Evolutionary conservation across 2,113 vertebrate species (phyloP).

Genomic region (Dasyornis broadbenti): DNA sequence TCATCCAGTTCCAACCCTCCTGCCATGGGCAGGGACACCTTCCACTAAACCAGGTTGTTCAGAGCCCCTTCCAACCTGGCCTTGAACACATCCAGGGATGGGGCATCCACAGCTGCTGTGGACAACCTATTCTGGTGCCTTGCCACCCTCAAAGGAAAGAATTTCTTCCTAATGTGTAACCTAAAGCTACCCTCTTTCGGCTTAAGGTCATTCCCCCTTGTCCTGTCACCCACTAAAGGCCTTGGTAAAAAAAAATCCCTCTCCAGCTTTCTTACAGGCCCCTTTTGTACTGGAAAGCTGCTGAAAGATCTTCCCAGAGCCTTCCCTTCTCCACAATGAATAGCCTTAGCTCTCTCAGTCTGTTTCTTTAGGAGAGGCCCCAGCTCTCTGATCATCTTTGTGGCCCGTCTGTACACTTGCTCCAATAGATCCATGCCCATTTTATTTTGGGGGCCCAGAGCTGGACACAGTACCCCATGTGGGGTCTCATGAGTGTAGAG

Average conservation of each 20-base stretch:
- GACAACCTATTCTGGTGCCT: not conserved
- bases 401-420: no score
- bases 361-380: not conserved
- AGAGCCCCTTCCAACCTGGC: not conserved
- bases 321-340: not conserved
- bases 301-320: not conserved
- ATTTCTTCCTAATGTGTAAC: not conserved
- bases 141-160: not conserved
- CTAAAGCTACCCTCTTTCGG: not conserved
- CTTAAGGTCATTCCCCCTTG: no score
- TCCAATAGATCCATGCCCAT: rapidly evolving
- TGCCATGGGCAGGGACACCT: not conserved
- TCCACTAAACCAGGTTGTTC: not conserved
- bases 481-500: not conserved
- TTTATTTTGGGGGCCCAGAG: rapidly evolving
- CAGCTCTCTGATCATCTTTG: not conserved
- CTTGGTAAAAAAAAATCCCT: not conserved
- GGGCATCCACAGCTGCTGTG: not conserved
- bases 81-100: not conserved
- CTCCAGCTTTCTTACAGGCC: not conserved
- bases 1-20: not conserved
- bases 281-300: not conserved
- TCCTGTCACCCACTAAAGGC: not conserved
- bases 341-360: not conserved
- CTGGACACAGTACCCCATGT: not conserved